Percentiles rank a stretch among this genome's conserved stretches.
Conservation (phyloP, 2,113 vertebrate genomes). For the Ailurus styani region DNA sequence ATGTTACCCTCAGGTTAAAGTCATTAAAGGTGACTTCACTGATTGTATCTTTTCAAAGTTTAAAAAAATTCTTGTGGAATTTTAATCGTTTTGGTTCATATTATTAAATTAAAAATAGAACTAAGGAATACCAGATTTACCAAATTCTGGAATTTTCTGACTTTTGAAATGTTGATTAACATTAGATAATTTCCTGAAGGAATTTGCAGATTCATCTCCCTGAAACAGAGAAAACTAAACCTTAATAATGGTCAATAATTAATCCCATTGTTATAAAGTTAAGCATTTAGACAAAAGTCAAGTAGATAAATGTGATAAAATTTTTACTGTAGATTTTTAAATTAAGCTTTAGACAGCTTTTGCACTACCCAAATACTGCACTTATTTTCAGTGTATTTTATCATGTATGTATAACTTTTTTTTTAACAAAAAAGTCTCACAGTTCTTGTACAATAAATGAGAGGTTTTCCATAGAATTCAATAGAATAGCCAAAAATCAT, state of each 20-base stretch:
- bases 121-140: neutral
- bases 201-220: neutral
- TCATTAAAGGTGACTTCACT: neutral
- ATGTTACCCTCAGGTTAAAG: neutral
- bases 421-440: neutral
- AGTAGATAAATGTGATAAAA: neutral
- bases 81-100: neutral
- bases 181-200: neutral
- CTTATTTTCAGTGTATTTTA: neutral
- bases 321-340: neutral
- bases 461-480: neutral
- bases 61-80: neutral
- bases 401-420: neutral
- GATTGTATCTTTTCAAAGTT: neutral
- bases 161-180: conserved; percentile 5
- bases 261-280: neutral
- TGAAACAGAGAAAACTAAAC: neutral
- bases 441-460: neutral
- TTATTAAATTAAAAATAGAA: conserved; percentile 15
- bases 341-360: neutral
- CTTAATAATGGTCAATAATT: neutral
- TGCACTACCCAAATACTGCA: neutral
- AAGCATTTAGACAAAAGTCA: neutral
- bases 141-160: conserved; percentile 23
- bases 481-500: neutral